Evolutionary conservation across 2,113 vertebrate genomes (phyloP).

Genomic region (Cheilinus undulatus): DNA sequence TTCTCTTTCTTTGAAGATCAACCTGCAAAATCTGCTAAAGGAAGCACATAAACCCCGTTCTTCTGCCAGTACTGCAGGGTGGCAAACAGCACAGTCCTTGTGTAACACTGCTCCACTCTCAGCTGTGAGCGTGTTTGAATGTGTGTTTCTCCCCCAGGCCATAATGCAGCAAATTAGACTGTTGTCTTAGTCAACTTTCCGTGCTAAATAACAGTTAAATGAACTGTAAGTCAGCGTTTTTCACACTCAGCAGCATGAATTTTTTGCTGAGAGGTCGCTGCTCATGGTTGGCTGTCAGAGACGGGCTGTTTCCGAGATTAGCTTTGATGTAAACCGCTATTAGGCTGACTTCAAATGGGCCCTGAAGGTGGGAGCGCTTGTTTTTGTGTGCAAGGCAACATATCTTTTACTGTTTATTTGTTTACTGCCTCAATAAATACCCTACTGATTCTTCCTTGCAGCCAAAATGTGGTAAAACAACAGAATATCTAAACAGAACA

Average conservation of each 20-base stretch:
- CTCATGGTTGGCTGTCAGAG: slow-evolving; percentile 36
- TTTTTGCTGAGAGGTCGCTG: slow-evolving; percentile 38
- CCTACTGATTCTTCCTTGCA: slow-evolving; percentile 5
- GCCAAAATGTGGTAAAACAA: not conserved
- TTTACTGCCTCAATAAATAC: slow-evolving; percentile 44
- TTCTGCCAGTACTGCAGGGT: not conserved
- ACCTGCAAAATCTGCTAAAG: not conserved
- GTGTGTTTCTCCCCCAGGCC: slow-evolving; percentile 18
- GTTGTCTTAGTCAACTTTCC: slow-evolving; percentile 37
- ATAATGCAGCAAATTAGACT: slow-evolving; percentile 43
- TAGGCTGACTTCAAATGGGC: slow-evolving; percentile 12
- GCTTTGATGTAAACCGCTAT: slow-evolving; percentile 43
- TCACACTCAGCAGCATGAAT: slow-evolving; percentile 16
- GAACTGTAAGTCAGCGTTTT: slow-evolving; percentile 53
- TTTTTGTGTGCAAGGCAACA: not conserved
- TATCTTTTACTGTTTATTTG: not conserved
- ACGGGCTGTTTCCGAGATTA: slow-evolving; percentile 39
- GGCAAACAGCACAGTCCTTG: not conserved
- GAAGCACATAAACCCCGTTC: not conserved
- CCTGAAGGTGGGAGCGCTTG: not conserved
- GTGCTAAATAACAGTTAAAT: slow-evolving; percentile 54
- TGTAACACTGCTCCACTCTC: not conserved
- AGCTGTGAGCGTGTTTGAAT: not conserved
- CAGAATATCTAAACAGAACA: not conserved
- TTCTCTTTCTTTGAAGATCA: not conserved